phyloP scores from a whole-genome alignment of 2,797 vertebrate genomes.

The Galagoides demidoff region DNA sequence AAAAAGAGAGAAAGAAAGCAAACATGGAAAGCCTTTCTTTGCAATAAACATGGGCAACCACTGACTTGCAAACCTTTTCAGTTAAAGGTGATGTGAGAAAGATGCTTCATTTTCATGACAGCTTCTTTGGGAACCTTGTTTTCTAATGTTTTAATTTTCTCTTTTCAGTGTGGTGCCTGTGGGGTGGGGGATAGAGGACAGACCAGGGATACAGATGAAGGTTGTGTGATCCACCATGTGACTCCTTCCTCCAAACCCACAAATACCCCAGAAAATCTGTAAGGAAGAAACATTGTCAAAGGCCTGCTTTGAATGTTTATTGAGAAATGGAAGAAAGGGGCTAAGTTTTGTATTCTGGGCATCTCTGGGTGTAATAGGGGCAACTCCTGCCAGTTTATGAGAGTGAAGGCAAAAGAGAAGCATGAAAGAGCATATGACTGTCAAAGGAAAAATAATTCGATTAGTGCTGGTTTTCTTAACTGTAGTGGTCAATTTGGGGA shows the following conservation, averaged over 20 bases:
- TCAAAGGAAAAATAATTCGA: slow-evolving; percentile 8
- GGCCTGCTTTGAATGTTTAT: not conserved
- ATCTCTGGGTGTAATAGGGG: not conserved
- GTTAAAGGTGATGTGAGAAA: not conserved
- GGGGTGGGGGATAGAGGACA: not conserved
- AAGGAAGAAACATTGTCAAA: not conserved
- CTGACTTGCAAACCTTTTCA: not conserved
- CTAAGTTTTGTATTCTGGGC: not conserved
- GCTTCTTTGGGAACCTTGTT: not conserved
- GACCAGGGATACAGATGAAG: not conserved
- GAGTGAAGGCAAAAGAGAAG: not conserved
- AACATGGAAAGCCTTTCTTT: slow-evolving; percentile 11
- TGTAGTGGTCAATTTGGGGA: slow-evolving; percentile 33
- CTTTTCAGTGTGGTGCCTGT: not conserved
- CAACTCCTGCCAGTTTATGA: not conserved
- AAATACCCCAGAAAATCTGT: not conserved
- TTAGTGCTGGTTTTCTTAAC: slow-evolving; percentile 22
- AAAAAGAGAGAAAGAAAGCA: not conserved
- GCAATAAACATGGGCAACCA: not conserved
- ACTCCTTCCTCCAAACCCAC: not conserved
- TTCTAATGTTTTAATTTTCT: not conserved
- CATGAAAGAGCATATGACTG: not conserved
- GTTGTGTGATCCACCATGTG: rapidly evolving
- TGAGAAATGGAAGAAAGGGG: not conserved
- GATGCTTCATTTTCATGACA: not conserved